Evolutionary conservation across 2,797 vertebrate species (phyloP).

Genomic region (Remorina albescens): DNA sequence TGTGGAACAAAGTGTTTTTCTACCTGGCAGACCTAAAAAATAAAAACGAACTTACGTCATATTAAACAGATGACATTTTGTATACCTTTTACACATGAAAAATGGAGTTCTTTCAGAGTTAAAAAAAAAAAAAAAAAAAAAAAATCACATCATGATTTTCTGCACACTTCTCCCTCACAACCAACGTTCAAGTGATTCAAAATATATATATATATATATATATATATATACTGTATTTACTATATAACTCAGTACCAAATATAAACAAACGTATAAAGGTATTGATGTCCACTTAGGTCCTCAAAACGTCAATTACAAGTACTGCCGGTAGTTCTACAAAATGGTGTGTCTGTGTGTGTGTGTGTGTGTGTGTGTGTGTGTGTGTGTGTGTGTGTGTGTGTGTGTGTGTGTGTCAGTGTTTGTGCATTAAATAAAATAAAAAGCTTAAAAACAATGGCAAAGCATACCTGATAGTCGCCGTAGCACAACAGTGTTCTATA

Average conservation of each 20-base stretch:
- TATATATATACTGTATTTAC: constrained; percentile 69
- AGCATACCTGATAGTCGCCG: constrained; percentile 89
- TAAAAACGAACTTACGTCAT: constrained; percentile 66
- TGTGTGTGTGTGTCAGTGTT: constrained; percentile 60
- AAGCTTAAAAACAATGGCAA: constrained; percentile 84
- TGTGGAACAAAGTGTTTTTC: constrained; percentile 83
- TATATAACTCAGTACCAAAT: constrained; percentile 85
- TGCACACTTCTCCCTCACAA: constrained; percentile 66
- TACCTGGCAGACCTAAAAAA: constrained; percentile 80
- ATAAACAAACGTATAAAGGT: constrained; percentile 81
- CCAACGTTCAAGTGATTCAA: constrained; percentile 83
- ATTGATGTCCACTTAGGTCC: constrained; percentile 82
- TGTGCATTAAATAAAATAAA: constrained; percentile 81
- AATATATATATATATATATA: too few species aligned
- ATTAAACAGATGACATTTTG: constrained; percentile 72
- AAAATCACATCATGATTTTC: constrained; percentile 66
- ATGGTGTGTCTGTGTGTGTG: constrained; percentile 71
- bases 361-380: constrained; percentile 66
- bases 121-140: too few species aligned
- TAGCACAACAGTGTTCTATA: constrained; percentile 90
- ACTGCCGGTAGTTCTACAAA: constrained; percentile 83
- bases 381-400: constrained; percentile 66
- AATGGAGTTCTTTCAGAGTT: constrained; percentile 77
- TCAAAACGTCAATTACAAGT: constrained; percentile 77
- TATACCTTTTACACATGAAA: constrained; percentile 68